These are phyloP conservation scores for Gonatopus flavifemur DNA, from an alignment of 1,140 invertebrate species.

Conservation along the genomic window DNA sequence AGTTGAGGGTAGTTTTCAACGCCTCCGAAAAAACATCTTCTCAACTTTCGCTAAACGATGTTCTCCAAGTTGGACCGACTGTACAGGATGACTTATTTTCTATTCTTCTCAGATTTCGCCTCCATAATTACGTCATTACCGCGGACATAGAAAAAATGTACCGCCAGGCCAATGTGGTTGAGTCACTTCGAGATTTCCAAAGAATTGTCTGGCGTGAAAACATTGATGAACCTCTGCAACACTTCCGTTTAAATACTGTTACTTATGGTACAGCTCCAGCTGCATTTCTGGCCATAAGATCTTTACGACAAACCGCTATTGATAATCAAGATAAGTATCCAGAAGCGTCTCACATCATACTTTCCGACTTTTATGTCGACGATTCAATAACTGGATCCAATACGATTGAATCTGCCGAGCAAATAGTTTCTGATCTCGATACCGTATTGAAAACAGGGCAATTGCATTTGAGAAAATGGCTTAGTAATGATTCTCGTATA, in stretches of 20 bases:
- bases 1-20: slow-evolving; percentile 18
- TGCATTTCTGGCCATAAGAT: slow-evolving; percentile 2
- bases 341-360: background rate
- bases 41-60: slow-evolving; percentile 7
- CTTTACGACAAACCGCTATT: background rate
- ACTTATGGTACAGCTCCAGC: slow-evolving; percentile 2
- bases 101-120: slow-evolving; percentile 28
- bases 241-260: slow-evolving; percentile 1
- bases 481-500: too few species aligned
- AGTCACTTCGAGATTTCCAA: slow-evolving; percentile 1
- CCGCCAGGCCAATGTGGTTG: slow-evolving; percentile 19
- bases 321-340: background rate
- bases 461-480: too few species aligned
- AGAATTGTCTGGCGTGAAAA: slow-evolving; percentile 6
- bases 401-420: too few species aligned
- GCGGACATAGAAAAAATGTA: slow-evolving; percentile 29
- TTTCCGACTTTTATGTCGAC: background rate
- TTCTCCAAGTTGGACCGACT: slow-evolving; percentile 9
- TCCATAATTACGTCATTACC: slow-evolving; percentile 30
- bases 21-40: slow-evolving; percentile 5
- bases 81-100: slow-evolving; percentile 11
- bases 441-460: too few species aligned
- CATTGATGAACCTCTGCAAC: background rate
- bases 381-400: background rate
- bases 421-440: too few species aligned